Evolutionary conservation across 2,797 vertebrate species (phyloP).

Genomic region (Tangara arthus): DNA sequence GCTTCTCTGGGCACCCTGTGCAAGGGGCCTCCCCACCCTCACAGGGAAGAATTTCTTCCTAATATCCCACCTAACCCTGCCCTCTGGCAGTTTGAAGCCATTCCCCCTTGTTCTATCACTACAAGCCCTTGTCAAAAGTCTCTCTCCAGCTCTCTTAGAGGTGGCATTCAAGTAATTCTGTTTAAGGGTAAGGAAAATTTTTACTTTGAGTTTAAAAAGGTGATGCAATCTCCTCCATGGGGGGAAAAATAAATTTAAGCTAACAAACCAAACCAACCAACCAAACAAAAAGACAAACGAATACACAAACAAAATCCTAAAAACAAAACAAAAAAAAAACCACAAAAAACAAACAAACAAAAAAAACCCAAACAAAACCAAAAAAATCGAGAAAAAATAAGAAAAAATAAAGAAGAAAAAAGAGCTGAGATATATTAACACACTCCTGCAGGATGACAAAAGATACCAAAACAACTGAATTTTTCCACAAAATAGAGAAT

Average conservation of each 20-base stretch:
- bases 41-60: neutral
- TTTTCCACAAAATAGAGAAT: neutral
- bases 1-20: neutral
- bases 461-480: neutral
- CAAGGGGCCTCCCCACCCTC: neutral
- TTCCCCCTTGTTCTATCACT: neutral
- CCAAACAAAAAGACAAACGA: neutral
- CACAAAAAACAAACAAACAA: too few species aligned
- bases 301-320: neutral
- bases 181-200: neutral
- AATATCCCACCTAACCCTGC: too few species aligned
- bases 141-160: neutral
- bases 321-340: neutral
- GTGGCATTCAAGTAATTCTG: neutral
- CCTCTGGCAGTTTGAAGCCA: neutral
- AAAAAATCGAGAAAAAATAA: fast-evolving
- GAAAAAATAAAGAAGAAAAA: fast-evolving
- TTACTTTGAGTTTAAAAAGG: neutral
- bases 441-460: neutral
- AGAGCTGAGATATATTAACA: neutral
- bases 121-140: neutral
- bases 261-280: neutral
- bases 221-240: neutral
- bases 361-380: fast-evolving
- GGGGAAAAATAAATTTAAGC: fast-evolving